Percentiles rank a stretch among this genome's conserved stretches.
phyloP scores from a whole-genome alignment of 2,113 vertebrate genomes.

The Globicephala melas region DNA sequence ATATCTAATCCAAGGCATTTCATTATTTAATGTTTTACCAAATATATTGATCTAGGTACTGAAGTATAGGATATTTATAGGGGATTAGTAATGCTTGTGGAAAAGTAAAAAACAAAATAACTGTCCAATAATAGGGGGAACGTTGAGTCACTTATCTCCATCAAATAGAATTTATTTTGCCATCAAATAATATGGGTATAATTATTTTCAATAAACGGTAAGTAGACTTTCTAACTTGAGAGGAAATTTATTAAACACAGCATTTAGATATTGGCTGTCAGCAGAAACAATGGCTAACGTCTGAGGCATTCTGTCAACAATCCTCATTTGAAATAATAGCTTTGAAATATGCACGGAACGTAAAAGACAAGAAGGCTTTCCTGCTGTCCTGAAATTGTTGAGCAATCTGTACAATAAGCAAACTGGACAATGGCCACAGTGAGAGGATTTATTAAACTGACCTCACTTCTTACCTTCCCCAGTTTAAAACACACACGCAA shows the following conservation, averaged over 20 bases:
- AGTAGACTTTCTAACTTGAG: not conserved
- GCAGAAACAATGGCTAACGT: not conserved
- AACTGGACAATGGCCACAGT: no score
- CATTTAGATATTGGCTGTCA: not conserved
- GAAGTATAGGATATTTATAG: conserved; percentile 14
- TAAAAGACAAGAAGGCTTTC: no score
- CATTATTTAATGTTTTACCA: conserved; percentile 33
- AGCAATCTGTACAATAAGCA: no score
- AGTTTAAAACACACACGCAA: no score
- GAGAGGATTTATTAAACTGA: no score
- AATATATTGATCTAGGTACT: not conserved
- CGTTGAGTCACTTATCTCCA: not conserved
- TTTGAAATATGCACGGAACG: no score
- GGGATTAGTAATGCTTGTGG: not conserved
- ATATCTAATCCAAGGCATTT: not conserved
- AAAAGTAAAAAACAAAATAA: not conserved
- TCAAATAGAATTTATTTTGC: not conserved
- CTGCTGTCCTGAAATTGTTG: no score
- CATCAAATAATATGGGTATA: not conserved
- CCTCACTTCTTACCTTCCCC: no score
- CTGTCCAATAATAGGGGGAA: not conserved
- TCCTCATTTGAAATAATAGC: no score
- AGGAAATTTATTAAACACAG: not conserved
- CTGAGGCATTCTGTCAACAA: not conserved
- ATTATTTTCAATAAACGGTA: conserved; percentile 13